Base-by-base conservation (phyloP, 2,888 invertebrate species). In the Cheilosia soror region DNA sequence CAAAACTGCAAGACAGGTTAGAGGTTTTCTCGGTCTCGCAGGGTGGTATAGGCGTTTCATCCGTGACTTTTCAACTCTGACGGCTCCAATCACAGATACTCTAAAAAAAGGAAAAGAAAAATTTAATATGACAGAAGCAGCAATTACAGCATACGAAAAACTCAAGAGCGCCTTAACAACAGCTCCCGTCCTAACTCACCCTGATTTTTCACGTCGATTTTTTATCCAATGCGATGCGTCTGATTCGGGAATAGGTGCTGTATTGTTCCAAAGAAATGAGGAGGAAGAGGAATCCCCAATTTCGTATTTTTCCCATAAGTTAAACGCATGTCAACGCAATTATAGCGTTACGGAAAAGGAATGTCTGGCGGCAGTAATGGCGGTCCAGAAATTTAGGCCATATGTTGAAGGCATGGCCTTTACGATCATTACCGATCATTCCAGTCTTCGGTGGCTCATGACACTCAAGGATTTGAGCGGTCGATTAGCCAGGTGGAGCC, bases 201-300 rank as follows among this genome's bases (percentile, higher is more conserved):
- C 87, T 1, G 37, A 87, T 25, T 87, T 87, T 44, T 11, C 37
- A 2, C 9, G 3, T 1, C 11, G 3, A 37, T 37, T 37, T 2
- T 37, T 37, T 4, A 37, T 87, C 0, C 83, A 85, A 13, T 88
- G 87, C 25, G 78, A 87, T 44, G 80, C 76, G 6, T 57, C 57
- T 2, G 15, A 33, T 0, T 57, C 33, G n/a, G 57, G 33, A 15
- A 57, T 57, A 33, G 33, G 33, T 3, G 31, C 53, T 7, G 51
- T 51, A 4, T 27, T 27, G 0, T 51, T 25, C 11, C 51, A 47
- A n/a, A 20, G 11, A 9, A 49, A 42, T n/a, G 13, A 42, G 0
- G n/a, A 42, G 1, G 13, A 42, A 1, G 42, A n/a, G 1, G 42
- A 42, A 5, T 42, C 2, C n/a, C 42, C 42, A 1, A 42, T 42